Evolutionary conservation across 2,113 vertebrate species (phyloP).

Genomic region (Phodopus roborovskii): DNA sequence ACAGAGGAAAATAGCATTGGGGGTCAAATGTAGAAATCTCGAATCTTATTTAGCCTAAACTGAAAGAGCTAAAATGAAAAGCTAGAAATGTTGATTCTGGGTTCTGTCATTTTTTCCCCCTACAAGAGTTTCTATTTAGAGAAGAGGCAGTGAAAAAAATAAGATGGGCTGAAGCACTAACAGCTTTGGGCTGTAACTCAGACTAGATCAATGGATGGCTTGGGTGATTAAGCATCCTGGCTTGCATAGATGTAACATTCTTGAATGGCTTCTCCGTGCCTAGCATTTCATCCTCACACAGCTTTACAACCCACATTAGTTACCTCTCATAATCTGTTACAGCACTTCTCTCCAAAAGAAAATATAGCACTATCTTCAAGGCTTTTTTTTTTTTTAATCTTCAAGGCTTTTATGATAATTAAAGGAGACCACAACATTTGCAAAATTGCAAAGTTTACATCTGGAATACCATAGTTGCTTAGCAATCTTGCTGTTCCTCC

Average conservation of each 20-base stretch:
- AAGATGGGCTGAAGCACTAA: neutral
- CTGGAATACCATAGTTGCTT: neutral
- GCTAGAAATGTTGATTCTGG: slow-evolving; percentile 17
- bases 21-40: slow-evolving; percentile 67
- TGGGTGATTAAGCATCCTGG: neutral
- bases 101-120: neutral
- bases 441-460: slow-evolving; percentile 8
- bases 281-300: neutral
- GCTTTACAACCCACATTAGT: neutral
- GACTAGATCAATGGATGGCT: neutral
- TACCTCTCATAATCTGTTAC: neutral
- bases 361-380: neutral
- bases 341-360: neutral
- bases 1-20: slow-evolving; percentile 40
- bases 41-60: slow-evolving; percentile 14
- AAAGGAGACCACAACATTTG: neutral
- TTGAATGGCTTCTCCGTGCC: neutral
- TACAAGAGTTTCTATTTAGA: slow-evolving; percentile 12
- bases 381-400: neutral
- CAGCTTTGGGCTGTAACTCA: slow-evolving; percentile 27
- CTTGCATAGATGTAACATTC: neutral
- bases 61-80: slow-evolving; percentile 60
- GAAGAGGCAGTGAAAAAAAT: neutral
- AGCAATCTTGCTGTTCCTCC: neutral
- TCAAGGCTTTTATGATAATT: neutral